Percentiles rank a stretch among this genome's conserved stretches.
Conservation (phyloP, 37 sponge, comb jelly and placozoan genomes). For the Agelas oroides region DNA sequence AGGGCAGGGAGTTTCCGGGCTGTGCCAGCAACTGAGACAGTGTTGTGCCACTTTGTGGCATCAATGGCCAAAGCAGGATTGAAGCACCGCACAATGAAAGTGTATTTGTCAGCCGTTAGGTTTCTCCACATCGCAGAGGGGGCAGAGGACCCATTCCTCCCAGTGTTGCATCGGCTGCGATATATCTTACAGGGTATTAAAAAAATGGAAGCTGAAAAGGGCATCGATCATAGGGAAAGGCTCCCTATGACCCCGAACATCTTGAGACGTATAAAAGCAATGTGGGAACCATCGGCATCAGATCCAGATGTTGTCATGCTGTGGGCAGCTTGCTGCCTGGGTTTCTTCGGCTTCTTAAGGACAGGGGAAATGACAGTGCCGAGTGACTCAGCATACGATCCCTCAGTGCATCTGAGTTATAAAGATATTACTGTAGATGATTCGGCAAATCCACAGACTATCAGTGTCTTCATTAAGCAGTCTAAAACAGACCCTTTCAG, state of each 20-base stretch:
- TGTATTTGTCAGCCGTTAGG: conserved; percentile 18
- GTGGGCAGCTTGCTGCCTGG: conserved; percentile 41
- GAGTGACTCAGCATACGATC: conserved; percentile 7
- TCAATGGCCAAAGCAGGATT: neutral
- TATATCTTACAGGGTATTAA: conserved; percentile 29
- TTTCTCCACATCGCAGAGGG: conserved; percentile 14
- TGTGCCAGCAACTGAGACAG: neutral
- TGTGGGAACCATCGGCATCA: neutral
- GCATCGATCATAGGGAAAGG: neutral
- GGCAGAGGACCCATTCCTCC: conserved; percentile 3
- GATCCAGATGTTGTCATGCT: conserved; percentile 21
- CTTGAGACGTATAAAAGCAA: conserved; percentile 8
- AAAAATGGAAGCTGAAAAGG: conserved; percentile 10
- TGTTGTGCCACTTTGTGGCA: conserved; percentile 2
- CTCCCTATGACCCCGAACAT: conserved; percentile 7
- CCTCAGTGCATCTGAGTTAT: conserved; percentile 1
- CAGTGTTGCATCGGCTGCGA: neutral
- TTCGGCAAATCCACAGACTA: neutral
- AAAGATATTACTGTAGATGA: conserved; percentile 25
- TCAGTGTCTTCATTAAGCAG: conserved; percentile 26
- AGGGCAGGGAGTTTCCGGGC: neutral
- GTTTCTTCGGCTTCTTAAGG: conserved; percentile 25
- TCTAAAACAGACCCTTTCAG: conserved; percentile 51
- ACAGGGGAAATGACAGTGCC: conserved; percentile 16
- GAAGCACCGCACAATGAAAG: conserved; percentile 28